Percentiles rank a stretch among this genome's conserved stretches.
phyloP scores from a whole-genome alignment of 2,113 vertebrate species.

The Desmodus rotundus region DNA sequence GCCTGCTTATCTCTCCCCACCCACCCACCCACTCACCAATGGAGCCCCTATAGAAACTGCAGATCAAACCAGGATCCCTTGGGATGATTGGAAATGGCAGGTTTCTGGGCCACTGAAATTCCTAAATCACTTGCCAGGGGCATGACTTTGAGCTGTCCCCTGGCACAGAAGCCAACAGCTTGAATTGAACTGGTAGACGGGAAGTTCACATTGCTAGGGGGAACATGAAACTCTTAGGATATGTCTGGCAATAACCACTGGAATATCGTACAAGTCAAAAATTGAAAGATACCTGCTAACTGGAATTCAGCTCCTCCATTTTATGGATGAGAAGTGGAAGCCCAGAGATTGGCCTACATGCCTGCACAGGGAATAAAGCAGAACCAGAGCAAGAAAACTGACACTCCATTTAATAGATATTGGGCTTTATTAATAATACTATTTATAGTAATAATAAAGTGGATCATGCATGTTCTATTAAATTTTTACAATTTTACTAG shows the following conservation, averaged over 20 bases:
- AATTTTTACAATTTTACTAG: not conserved
- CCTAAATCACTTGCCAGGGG: not conserved
- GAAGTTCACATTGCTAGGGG: not conserved
- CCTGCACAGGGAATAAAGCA: not conserved
- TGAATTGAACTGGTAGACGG: not conserved
- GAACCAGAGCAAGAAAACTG: not conserved
- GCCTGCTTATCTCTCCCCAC: not conserved
- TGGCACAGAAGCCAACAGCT: not conserved
- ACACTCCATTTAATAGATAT: not conserved
- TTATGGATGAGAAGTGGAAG: not conserved
- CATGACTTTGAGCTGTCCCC: constrained; percentile 2
- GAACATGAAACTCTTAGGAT: not conserved
- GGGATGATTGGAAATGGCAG: not conserved
- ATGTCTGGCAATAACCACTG: not conserved
- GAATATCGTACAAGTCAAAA: not conserved
- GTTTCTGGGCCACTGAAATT: not conserved
- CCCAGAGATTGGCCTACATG: not conserved
- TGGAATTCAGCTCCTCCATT: not conserved
- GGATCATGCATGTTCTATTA: not conserved
- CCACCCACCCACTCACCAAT: not conserved
- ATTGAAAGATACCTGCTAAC: not conserved
- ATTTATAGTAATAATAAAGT: not conserved
- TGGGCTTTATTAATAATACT: not conserved
- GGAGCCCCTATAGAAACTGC: not conserved
- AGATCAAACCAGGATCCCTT: not conserved